Percentiles rank a stretch among this genome's conserved stretches.
Conservation (phyloP, 2,888 invertebrate species). For the Drosophila cracens region DNA sequence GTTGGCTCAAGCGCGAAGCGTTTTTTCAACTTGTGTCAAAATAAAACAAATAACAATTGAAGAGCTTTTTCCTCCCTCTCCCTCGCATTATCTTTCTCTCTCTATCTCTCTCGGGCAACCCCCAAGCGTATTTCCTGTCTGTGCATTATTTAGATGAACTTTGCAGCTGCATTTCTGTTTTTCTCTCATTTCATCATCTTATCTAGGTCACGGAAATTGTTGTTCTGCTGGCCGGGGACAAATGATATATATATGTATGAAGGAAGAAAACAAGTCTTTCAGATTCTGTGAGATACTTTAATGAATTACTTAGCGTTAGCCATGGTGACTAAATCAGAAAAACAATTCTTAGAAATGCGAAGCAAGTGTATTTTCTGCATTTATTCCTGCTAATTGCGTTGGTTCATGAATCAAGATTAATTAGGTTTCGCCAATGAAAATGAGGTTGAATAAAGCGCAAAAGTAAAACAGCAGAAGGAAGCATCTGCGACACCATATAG, state of each 20-base stretch:
- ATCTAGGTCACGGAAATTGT: conserved; percentile 47
- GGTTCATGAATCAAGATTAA: background rate
- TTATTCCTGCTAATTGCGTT: background rate
- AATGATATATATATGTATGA: background rate
- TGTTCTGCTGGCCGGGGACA: conserved; percentile 18
- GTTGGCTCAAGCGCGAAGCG: conserved; percentile 34
- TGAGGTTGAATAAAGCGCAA: background rate
- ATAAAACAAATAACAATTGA: conserved; percentile 60
- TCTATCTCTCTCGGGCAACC: background rate
- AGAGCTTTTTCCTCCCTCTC: conserved; percentile 6
- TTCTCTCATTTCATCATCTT: conserved; percentile 25
- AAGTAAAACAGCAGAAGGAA: background rate
- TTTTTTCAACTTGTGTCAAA: conserved; percentile 59
- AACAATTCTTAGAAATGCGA: background rate
- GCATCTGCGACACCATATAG: background rate
- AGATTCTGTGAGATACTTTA: conserved; percentile 16
- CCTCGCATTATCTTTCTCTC: background rate
- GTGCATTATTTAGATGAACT: conserved; percentile 48
- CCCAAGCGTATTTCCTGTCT: conserved; percentile 45
- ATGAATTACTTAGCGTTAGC: conserved; percentile 9
- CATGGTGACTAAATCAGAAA: conserved; percentile 1
- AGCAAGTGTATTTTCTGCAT: background rate
- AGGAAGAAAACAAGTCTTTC: background rate
- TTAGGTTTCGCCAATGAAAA: background rate
- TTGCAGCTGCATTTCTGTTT: conserved; percentile 41